Conservation (phyloP, 2,113 vertebrate genomes). For the Ciconia maguari region DNA sequence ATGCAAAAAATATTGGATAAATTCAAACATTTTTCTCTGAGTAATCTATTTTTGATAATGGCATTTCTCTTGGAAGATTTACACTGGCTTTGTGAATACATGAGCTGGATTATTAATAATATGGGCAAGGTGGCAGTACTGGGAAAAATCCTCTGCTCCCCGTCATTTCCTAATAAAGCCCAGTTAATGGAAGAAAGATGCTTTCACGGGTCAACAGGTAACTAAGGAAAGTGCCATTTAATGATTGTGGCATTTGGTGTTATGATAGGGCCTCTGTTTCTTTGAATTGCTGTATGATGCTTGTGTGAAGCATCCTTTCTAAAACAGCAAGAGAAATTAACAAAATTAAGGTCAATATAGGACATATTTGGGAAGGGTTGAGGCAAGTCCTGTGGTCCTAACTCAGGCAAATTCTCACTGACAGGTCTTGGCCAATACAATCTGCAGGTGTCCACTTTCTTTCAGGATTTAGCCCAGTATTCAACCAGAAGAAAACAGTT, state of each 20-base stretch:
- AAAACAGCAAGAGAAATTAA: neutral
- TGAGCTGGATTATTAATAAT: neutral
- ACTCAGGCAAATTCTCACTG: slow-evolving; percentile 48
- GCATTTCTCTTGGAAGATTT: neutral
- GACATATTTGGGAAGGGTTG: neutral
- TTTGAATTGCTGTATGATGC: neutral
- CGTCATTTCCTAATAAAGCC: slow-evolving; percentile 16
- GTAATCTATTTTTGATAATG: neutral
- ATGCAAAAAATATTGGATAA: neutral
- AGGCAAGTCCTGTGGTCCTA: slow-evolving; percentile 5
- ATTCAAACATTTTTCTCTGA: neutral
- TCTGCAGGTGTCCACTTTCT: slow-evolving; percentile 66
- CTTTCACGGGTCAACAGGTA: slow-evolving; percentile 20
- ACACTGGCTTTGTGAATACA: neutral
- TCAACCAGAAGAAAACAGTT: slow-evolving; percentile 64
- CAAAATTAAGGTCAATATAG: neutral
- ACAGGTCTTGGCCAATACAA: slow-evolving; percentile 45
- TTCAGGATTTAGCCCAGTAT: slow-evolving; percentile 61
- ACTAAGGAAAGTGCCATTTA: neutral
- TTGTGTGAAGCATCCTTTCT: neutral
- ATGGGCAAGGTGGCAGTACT: neutral
- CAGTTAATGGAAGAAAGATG: slow-evolving; percentile 1
- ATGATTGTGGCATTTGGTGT: neutral
- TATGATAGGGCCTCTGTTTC: neutral
- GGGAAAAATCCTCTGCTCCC: neutral